Evolutionary conservation across 2,113 vertebrate species (phyloP).

Genomic region (Paracanthobrama guichenoti): DNA sequence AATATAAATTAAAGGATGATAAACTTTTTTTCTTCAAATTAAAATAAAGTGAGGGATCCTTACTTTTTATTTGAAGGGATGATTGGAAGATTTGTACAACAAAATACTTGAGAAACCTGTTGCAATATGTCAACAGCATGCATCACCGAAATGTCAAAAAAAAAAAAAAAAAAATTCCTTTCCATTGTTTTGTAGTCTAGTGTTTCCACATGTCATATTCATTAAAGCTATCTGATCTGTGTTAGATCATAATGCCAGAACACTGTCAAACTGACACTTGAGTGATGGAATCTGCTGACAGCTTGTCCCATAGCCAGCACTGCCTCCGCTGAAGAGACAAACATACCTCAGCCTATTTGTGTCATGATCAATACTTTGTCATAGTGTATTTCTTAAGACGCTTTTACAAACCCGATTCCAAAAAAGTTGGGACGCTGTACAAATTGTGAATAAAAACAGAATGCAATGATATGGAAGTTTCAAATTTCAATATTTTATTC

Average conservation of each 20-base stretch:
- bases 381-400: background rate
- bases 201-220: conserved; percentile 27
- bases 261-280: conserved; percentile 32
- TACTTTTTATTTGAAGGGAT: background rate
- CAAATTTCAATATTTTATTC: too few species aligned
- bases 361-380: conserved; percentile 36
- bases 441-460: too few species aligned
- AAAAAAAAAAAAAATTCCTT: too few species aligned
- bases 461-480: too few species aligned
- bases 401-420: too few species aligned
- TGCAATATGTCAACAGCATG: background rate
- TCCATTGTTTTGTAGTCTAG: background rate
- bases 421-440: too few species aligned
- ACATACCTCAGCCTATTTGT: conserved; percentile 29
- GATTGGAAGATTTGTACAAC: background rate
- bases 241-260: conserved; percentile 30
- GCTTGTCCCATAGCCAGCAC: conserved; percentile 24
- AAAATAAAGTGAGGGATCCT: background rate
- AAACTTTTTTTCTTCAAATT: too few species aligned
- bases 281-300: conserved; percentile 16
- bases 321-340: conserved; percentile 23
- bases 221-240: conserved; percentile 34
- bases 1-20: too few species aligned
- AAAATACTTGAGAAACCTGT: background rate
- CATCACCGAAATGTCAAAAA: background rate